Conservation (phyloP, 2,113 vertebrate genomes). For the Rhabdornis inornatus region DNA sequence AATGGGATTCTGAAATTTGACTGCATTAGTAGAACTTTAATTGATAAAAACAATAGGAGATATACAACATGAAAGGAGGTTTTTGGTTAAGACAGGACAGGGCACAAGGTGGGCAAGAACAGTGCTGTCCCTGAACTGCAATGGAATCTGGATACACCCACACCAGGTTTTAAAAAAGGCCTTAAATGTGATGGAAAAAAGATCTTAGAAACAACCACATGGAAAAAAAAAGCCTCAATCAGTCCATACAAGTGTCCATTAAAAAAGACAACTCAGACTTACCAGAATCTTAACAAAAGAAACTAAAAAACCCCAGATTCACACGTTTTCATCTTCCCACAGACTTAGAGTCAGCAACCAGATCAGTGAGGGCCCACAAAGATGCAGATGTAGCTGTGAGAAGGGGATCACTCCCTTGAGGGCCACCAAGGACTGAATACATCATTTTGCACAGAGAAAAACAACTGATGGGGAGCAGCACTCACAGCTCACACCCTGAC, state of each 20-base stretch:
- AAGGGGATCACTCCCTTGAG: neutral
- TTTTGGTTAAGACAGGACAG: neutral
- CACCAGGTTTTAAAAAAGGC: neutral
- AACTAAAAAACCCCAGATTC: neutral
- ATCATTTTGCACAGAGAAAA: neutral
- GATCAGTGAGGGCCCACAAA: neutral
- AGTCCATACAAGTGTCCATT: neutral
- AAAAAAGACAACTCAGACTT: neutral
- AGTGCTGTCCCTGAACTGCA: neutral
- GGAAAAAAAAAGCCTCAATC: neutral
- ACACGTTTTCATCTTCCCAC: neutral
- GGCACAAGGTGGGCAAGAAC: neutral
- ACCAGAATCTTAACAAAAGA: neutral
- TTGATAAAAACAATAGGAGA: neutral
- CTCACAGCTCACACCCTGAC: neutral
- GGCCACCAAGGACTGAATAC: neutral
- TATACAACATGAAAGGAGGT: fast-evolving
- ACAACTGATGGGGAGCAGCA: neutral
- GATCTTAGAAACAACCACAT: neutral
- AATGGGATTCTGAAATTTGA: neutral
- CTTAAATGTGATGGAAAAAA: neutral
- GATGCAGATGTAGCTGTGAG: neutral
- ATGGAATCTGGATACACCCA: neutral
- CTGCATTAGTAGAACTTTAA: neutral
- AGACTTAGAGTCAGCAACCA: neutral